phyloP scores from a whole-genome alignment of 2,797 vertebrate species.

The Gymnothorax reevesii region DNA sequence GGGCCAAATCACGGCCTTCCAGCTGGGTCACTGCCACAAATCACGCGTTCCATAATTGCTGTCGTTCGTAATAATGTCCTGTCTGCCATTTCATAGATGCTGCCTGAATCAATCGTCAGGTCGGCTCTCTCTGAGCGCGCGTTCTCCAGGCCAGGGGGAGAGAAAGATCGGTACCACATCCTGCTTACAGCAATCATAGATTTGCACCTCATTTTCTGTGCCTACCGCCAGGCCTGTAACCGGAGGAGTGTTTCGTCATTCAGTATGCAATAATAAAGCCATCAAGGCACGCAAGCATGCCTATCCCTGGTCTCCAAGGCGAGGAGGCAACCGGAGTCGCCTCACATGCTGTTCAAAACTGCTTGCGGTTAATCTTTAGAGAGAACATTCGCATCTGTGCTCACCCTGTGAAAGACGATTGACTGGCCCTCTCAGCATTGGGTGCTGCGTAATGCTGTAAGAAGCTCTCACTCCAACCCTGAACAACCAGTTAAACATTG shows the following conservation, averaged over 20 bases:
- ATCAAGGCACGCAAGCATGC: constrained; percentile 72
- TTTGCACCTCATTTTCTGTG: not conserved
- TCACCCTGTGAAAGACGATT: not conserved
- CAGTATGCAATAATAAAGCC: constrained; percentile 76
- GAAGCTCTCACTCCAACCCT: constrained; percentile 14
- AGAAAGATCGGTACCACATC: not conserved
- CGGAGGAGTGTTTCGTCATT: constrained; percentile 47
- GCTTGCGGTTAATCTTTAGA: constrained; percentile 28
- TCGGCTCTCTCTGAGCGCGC: not conserved
- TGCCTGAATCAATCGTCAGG: constrained; percentile 4
- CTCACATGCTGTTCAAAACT: constrained; percentile 65
- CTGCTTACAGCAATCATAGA: not conserved
- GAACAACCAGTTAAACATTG: constrained; percentile 16
- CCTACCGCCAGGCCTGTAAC: not conserved
- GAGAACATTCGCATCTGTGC: not conserved
- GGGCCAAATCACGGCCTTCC: constrained; percentile 6
- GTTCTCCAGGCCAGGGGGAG: not conserved
- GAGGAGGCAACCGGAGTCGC: constrained; percentile 55
- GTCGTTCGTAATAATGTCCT: not conserved
- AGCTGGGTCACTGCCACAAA: constrained; percentile 1
- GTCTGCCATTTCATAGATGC: not conserved
- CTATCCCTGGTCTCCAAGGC: constrained; percentile 71
- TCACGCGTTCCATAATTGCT: constrained; percentile 5
- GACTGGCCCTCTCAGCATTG: not conserved
- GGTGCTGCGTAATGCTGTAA: not conserved